Base-by-base conservation (phyloP, 2,888 invertebrate genomes). In the Scaeva pyrastri region DNA sequence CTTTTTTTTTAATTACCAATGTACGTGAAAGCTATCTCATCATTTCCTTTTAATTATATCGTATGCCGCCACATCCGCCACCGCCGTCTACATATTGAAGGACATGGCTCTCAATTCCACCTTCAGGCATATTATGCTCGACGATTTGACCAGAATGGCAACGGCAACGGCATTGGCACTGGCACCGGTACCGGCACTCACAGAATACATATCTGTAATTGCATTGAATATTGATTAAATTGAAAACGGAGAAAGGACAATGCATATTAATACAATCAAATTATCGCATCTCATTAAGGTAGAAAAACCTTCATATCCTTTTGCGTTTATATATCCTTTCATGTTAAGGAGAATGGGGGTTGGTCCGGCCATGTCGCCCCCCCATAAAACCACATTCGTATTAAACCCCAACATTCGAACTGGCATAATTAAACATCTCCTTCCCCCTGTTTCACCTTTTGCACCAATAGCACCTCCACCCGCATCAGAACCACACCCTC, bases 141-240 rank as follows among this genome's bases (percentile, higher is more conserved):
- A 11, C 5, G 48, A 50, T 50, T 50, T 21, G 52, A 23, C 14
- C 52, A 23, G 10, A 1, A 39, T 3, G 12, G 10, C 31, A 31
- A 3, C 31, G 31, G 4, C 4, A 3, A 7, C 31, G 31, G 4
- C 31, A 7, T 31, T 3, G 7, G 4, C 4, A 3, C 31, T 5
- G 3, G 7, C 14, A 50, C 14, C 14, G 14, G 58, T 12, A 36
- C 2, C 5, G 36, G 60, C 45, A 85, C 72, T 81, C 62, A 73
- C 73, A 52, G 11, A 56, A 81, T 71, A 58, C 11, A 58, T 39
- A 58, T 39, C 76, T 70, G 81, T 86, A 86, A 86, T 81, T 86
- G 77, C 85, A 86, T 76, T 71, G 81, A 81, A 81, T 86, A 86
- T 86, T 86, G 85, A 86, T 86, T 86, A 72, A 86, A 81, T 70